Evolutionary conservation across 2,797 vertebrate genomes (phyloP).

Genomic region (Syndactyla subalaris): DNA sequence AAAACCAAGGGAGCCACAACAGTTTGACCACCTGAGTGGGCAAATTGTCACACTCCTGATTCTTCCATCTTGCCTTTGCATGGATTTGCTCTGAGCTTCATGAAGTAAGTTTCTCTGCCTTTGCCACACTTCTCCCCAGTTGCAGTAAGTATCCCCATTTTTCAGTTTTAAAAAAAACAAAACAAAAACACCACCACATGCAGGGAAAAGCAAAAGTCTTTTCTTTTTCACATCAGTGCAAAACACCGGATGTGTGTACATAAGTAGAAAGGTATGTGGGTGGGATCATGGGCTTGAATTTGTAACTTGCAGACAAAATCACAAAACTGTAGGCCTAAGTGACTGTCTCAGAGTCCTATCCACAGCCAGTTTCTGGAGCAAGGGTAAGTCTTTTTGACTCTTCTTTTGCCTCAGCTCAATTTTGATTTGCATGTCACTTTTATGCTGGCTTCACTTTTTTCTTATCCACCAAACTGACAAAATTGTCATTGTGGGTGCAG

Average conservation of each 20-base stretch:
- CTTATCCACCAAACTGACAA: not conserved
- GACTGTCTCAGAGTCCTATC: not conserved
- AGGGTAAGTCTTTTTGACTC: not conserved
- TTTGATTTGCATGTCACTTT: not conserved
- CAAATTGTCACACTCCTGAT: not conserved
- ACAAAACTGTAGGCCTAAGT: not conserved
- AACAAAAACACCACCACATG: not conserved
- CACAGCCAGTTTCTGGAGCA: not conserved
- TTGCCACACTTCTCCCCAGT: not conserved
- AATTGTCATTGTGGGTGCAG: not conserved
- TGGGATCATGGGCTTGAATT: conserved; percentile 40
- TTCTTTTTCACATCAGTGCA: conserved; percentile 25
- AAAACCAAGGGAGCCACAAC: not conserved
- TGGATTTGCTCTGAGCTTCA: not conserved
- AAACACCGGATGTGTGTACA: conserved; percentile 61
- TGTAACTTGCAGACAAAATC: conserved; percentile 20
- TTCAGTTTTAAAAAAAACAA: not conserved
- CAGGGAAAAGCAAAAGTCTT: not conserved
- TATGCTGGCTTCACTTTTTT: not conserved
- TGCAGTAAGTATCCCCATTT: not conserved
- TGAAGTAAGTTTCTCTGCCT: not conserved
- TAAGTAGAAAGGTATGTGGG: conserved; percentile 56
- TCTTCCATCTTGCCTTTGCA: not conserved
- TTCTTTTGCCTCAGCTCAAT: not conserved
- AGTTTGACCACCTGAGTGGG: not conserved